These are phyloP conservation scores for Sparus aurata DNA, from an alignment of 2,797 vertebrate genomes.

Conservation along the genomic window DNA sequence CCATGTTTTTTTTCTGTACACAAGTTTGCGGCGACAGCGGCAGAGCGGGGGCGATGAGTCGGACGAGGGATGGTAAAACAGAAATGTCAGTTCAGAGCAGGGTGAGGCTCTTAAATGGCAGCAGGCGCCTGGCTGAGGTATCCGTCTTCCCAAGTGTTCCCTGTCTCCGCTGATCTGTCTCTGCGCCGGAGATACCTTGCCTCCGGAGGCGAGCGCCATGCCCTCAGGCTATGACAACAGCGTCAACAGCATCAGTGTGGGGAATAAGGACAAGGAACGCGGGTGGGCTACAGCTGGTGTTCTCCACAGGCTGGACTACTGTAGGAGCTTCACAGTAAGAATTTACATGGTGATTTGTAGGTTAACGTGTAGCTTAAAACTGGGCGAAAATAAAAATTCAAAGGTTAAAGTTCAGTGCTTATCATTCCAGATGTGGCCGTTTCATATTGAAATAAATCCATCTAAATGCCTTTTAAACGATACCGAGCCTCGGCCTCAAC, in stretches of 20 bases:
- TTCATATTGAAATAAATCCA: constrained; percentile 1
- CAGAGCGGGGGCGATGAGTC: constrained; percentile 49
- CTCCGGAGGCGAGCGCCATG: constrained; percentile 85
- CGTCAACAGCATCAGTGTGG: constrained; percentile 28
- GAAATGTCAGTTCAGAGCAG: constrained; percentile 87
- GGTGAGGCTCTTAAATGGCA: constrained; percentile 91
- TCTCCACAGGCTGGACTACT: constrained; percentile 13
- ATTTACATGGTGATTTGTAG: background rate
- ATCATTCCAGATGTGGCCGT: background rate
- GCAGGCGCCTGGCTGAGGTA: constrained; percentile 87
- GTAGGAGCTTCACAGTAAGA: constrained; percentile 1
- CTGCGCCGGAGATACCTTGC: constrained; percentile 86
- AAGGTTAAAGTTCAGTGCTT: background rate
- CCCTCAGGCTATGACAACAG: constrained; percentile 68
- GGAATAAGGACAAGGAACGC: constrained; percentile 30
- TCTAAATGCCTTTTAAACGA: background rate
- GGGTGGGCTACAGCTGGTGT: constrained; percentile 37
- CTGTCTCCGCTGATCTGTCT: constrained; percentile 91
- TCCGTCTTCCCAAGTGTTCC: constrained; percentile 90
- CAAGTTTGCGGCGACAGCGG: constrained; percentile 51
- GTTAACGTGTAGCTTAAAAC: background rate
- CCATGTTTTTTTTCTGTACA: constrained; percentile 33
- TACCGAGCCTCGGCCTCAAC: background rate
- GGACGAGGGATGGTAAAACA: constrained; percentile 57
- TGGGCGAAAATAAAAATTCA: no score